Evolutionary conservation across 2,888 invertebrate species (phyloP).

Genomic region (Napeogenes inachia): DNA sequence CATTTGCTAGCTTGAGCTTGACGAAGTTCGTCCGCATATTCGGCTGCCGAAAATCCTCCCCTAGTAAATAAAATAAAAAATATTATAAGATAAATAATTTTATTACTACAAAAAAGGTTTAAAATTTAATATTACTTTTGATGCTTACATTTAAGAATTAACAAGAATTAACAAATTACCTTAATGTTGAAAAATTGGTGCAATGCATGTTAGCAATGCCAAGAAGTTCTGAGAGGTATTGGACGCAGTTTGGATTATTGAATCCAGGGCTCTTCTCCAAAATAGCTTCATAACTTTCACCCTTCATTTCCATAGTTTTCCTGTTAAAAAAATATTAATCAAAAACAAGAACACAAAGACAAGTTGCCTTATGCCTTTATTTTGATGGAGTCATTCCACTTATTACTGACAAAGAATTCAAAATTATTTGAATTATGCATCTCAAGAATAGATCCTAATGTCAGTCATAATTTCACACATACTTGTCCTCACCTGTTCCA

Average conservation of each 20-base stretch:
- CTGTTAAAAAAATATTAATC: slow-evolving; percentile 62
- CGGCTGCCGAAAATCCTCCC: slow-evolving; percentile 85
- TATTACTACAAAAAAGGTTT: too few relatives aligned
- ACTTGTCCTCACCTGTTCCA: slow-evolving; percentile 75
- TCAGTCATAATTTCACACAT: slow-evolving; percentile 65
- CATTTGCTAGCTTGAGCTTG: slow-evolving; percentile 95
- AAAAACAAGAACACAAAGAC: slow-evolving; percentile 38
- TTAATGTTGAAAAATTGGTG: slow-evolving; percentile 83
- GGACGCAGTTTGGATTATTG: slow-evolving; percentile 92
- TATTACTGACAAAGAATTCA: slow-evolving; percentile 42
- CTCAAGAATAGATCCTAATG: slow-evolving; percentile 49
- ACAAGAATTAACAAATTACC: slow-evolving; percentile 66
- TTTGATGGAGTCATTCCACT: slow-evolving; percentile 46
- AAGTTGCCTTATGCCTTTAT: slow-evolving; percentile 43
- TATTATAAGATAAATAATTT: too few relatives aligned
- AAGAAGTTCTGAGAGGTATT: slow-evolving; percentile 86
- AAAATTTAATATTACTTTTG: too few relatives aligned
- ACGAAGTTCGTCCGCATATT: slow-evolving; percentile 89
- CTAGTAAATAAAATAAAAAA: slow-evolving; percentile 56
- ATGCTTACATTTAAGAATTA: background rate
- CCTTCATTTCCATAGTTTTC: slow-evolving; percentile 88
- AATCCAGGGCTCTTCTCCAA: slow-evolving; percentile 90
- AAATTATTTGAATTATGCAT: slow-evolving; percentile 44
- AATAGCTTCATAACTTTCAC: slow-evolving; percentile 87
- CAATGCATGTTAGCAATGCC: slow-evolving; percentile 83